A percentile compares a stretch with the other conserved stretches of the same genome.
Conservation (phyloP, 2,797 vertebrate species). For the Malacoraja senta region DNA sequence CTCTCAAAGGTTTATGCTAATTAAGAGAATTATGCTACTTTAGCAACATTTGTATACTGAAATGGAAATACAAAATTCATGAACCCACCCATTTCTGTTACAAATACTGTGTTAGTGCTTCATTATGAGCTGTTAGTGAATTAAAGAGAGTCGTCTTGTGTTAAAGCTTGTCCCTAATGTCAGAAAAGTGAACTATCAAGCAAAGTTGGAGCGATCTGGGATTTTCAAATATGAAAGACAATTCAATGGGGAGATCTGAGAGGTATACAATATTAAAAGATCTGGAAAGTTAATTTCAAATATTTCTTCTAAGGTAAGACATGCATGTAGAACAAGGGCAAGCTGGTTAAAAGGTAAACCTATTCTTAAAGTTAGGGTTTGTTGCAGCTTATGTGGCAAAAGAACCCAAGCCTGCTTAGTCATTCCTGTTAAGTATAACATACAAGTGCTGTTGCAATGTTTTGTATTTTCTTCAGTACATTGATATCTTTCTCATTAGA, state of each 20-base stretch:
- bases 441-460: too few species aligned
- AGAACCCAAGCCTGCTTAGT: too few species aligned
- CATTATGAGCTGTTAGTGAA: constrained; percentile 32
- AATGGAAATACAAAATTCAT: constrained; percentile 39
- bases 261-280: not conserved
- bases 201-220: not conserved
- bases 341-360: not conserved
- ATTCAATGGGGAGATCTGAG: not conserved
- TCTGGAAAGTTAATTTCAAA: not conserved
- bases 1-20: constrained; percentile 54
- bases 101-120: constrained; percentile 35
- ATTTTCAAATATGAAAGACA: constrained; percentile 22
- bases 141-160: constrained; percentile 16
- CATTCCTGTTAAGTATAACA: too few species aligned
- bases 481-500: too few species aligned
- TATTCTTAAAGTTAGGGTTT: not conserved
- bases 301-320: not conserved
- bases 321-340: not conserved
- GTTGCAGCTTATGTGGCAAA: too few species aligned
- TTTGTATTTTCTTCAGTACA: too few species aligned
- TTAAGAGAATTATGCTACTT: constrained; percentile 46
- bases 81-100: constrained; percentile 32
- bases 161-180: not conserved
- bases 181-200: constrained; percentile 13
- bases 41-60: constrained; percentile 38